Conservation (phyloP, 2,113 vertebrate species). For the Steatornis caripensis region DNA sequence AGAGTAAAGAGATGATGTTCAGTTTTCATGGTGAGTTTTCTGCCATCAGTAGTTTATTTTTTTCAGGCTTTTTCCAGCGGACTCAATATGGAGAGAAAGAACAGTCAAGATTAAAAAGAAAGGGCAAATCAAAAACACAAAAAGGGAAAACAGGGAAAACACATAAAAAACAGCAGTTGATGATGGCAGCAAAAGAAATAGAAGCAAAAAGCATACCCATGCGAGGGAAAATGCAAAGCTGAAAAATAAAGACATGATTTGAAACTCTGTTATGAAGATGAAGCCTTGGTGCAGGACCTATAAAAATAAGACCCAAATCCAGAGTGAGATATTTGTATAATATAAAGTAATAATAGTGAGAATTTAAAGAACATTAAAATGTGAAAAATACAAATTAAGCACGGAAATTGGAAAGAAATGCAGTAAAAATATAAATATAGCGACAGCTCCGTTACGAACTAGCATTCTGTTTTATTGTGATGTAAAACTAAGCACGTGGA, state of each 20-base stretch:
- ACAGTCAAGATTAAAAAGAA: not conserved
- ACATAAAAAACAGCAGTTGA: not conserved
- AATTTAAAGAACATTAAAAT: not conserved
- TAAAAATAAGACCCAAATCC: not conserved
- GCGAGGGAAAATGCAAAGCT: not conserved
- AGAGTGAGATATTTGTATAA: not conserved
- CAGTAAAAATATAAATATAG: not conserved
- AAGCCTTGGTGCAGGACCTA: not conserved
- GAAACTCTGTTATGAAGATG: not conserved
- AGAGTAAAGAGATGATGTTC: not conserved
- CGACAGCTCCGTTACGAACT: not conserved
- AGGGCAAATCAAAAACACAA: not conserved
- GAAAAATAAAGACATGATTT: not conserved
- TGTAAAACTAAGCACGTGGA: constrained; percentile 29
- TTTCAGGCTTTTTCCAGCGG: not conserved
- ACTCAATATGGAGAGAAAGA: not conserved
- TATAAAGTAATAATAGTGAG: not conserved
- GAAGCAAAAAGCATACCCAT: not conserved
- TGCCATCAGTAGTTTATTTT: not conserved
- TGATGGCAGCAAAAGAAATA: not conserved
- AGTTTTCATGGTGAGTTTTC: not conserved
- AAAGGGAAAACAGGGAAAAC: not conserved
- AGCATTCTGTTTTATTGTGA: not conserved
- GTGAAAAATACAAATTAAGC: not conserved
- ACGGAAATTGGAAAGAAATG: not conserved